phyloP scores from a whole-genome alignment of 2,113 vertebrate genomes.

The Carollia perspicillata region DNA sequence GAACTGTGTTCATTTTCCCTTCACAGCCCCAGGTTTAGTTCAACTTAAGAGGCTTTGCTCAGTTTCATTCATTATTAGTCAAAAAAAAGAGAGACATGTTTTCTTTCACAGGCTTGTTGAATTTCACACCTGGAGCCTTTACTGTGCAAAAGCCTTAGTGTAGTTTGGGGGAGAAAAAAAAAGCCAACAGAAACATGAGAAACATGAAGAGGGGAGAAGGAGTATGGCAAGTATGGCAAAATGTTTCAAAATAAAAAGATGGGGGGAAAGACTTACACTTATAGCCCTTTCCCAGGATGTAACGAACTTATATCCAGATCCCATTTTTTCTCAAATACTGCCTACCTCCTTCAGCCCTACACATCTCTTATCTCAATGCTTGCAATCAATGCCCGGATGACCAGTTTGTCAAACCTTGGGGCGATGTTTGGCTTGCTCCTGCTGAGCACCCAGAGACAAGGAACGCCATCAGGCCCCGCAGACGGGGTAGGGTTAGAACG shows the following conservation, averaged over 20 bases:
- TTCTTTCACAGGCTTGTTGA: constrained; percentile 11
- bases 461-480: background rate
- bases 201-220: too few species aligned
- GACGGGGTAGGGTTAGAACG: background rate
- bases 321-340: background rate
- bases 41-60: background rate
- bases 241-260: background rate
- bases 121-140: background rate
- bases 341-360: background rate
- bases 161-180: background rate
- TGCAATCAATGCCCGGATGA: background rate
- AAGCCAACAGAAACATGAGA: background rate
- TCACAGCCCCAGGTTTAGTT: background rate
- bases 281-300: background rate
- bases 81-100: background rate
- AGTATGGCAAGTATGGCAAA: background rate
- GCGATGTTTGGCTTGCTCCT: background rate
- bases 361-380: background rate
- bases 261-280: background rate
- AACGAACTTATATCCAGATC: background rate
- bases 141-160: background rate
- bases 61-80: background rate
- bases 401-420: background rate
- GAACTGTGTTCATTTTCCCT: background rate
- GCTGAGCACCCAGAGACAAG: background rate